Conservation (phyloP, 2,113 vertebrate species). For the Cisticola juncidis region DNA sequence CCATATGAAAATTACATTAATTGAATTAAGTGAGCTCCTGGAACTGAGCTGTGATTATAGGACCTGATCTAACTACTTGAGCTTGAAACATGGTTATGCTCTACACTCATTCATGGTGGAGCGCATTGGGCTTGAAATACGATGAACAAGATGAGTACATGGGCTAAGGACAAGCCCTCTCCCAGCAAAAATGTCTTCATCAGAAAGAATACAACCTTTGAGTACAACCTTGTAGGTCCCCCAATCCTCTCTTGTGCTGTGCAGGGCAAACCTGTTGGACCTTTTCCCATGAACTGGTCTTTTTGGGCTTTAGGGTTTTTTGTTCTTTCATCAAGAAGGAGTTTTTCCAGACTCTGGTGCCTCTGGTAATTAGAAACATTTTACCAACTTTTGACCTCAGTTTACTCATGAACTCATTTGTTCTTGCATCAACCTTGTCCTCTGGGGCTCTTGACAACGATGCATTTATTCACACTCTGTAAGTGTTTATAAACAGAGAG, state of each 20-base stretch:
- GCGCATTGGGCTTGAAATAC: not conserved
- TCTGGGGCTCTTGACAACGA: not conserved
- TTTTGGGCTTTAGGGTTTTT: not conserved
- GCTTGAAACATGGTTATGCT: not conserved
- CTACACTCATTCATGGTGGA: rapidly evolving
- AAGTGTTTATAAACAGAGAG: not conserved
- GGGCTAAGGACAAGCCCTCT: not conserved
- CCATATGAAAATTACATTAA: not conserved
- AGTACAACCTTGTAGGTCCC: not conserved
- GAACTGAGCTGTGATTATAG: not conserved
- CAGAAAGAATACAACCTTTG: not conserved
- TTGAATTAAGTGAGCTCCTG: not conserved
- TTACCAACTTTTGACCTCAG: not conserved
- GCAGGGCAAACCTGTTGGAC: not conserved
- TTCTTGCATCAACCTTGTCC: not conserved
- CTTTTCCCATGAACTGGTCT: not conserved
- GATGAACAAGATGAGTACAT: not conserved
- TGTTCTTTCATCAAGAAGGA: not conserved
- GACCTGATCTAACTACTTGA: rapidly evolving
- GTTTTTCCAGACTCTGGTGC: not conserved
- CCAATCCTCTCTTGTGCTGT: not conserved
- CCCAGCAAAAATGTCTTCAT: not conserved
- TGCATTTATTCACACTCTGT: not conserved
- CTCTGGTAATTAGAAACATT: not conserved
- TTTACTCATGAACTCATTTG: not conserved